phyloP scores from a whole-genome alignment of 2,113 vertebrate species.

The Sceloporus tristichus region DNA sequence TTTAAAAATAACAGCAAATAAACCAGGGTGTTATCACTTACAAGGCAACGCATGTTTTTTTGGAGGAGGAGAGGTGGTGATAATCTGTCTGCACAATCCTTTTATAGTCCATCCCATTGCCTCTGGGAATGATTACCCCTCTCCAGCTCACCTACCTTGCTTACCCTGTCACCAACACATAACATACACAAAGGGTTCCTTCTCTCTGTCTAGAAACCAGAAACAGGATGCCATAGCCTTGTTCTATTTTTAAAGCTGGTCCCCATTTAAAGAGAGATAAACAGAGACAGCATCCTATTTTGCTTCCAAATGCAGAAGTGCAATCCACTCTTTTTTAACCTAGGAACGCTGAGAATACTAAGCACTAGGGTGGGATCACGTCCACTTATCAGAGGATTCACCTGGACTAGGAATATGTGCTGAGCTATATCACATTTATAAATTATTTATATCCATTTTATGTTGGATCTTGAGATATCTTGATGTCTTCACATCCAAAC shows the following conservation, averaged over 20 bases:
- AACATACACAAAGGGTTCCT: background rate
- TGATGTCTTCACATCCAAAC: no score
- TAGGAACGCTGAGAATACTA: no score
- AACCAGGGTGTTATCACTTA: background rate
- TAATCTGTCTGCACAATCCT: conserved; percentile 15
- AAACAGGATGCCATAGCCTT: background rate
- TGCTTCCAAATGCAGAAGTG: background rate
- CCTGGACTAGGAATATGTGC: no score
- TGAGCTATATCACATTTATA: no score
- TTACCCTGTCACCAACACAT: background rate
- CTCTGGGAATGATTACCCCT: background rate
- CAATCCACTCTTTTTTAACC: background rate
- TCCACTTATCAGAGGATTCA: background rate
- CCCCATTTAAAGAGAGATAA: background rate
- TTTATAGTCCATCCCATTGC: background rate
- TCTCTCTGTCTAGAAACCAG: background rate
- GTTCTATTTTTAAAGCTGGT: conserved; percentile 38
- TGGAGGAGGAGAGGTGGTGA: background rate
- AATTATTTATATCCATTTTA: no score
- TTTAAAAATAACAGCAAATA: conserved; percentile 26
- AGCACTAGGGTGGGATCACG: background rate
- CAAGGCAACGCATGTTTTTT: background rate
- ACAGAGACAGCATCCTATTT: background rate
- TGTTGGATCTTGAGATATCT: no score
- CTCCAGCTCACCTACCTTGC: no score